Percentiles rank a stretch among this genome's conserved stretches.
Evolutionary conservation across 2,797 vertebrate genomes (phyloP).

Genomic region (Gallinago stenura): DNA sequence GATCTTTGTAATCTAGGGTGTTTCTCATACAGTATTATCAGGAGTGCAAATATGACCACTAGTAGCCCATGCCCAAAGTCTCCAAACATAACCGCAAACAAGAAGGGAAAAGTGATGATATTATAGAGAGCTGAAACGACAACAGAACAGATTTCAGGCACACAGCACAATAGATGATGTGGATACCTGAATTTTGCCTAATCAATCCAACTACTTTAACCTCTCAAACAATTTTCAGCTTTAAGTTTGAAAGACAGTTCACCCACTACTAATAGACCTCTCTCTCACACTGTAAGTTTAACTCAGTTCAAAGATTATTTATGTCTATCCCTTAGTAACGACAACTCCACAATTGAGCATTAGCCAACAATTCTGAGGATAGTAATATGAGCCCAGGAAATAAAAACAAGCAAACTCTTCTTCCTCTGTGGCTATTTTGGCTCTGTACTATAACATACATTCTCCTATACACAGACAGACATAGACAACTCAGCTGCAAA

Average conservation of each 20-base stretch:
- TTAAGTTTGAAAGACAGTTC: background rate
- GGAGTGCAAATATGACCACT: constrained; percentile 90
- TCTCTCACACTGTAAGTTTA: background rate
- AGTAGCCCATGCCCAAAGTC: constrained; percentile 93
- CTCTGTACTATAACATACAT: background rate
- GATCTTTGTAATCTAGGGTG: constrained; percentile 84
- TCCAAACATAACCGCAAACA: constrained; percentile 98
- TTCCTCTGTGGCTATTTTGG: background rate
- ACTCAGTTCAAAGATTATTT: background rate
- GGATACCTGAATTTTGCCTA: background rate
- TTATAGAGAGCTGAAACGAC: constrained; percentile 89
- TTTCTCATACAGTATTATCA: constrained; percentile 91
- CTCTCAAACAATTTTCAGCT: background rate
- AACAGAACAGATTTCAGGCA: background rate
- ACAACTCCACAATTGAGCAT: background rate
- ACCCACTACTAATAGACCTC: background rate
- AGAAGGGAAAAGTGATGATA: constrained; percentile 95
- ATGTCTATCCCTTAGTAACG: background rate
- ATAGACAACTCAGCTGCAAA: background rate
- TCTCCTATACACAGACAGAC: background rate
- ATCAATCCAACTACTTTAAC: background rate
- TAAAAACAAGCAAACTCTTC: background rate
- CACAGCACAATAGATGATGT: background rate
- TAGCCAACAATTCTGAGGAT: background rate
- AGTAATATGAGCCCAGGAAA: background rate